These are phyloP conservation scores for Drosophila lacicola DNA, from an alignment of 2,888 invertebrate genomes.

Conservation along the genomic window DNA sequence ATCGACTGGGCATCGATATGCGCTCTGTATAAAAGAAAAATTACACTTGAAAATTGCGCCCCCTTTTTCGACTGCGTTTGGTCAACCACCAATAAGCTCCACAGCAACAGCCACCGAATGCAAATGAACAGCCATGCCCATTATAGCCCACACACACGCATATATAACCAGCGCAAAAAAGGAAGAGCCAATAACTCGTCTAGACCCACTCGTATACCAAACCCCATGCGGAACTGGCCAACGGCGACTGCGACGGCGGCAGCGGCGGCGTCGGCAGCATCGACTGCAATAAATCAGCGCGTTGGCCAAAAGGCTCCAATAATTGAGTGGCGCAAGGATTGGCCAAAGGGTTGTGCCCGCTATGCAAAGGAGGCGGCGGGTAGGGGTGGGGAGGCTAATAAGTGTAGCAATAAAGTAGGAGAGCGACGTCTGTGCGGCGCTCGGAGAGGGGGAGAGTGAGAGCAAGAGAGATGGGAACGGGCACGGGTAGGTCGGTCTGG, in stretches of 20 bases:
- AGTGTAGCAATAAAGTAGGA: conserved; percentile 68
- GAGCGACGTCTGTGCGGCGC: conserved; percentile 51
- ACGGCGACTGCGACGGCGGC: conserved; percentile 45
- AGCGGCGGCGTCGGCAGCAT: conserved; percentile 35
- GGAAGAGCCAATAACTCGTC: conserved; percentile 69
- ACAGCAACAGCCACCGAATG: conserved; percentile 49
- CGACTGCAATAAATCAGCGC: conserved; percentile 72
- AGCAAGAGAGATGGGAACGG: neutral
- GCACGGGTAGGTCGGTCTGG: conserved; percentile 55
- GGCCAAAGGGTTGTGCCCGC: conserved; percentile 30
- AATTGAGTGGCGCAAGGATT: conserved; percentile 67
- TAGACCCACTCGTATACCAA: conserved; percentile 29
- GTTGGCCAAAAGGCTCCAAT: conserved; percentile 66
- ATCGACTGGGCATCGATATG: conserved; percentile 53
- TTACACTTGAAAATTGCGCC: conserved; percentile 66
- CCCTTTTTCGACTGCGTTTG: conserved; percentile 34
- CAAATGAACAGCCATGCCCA: conserved; percentile 68
- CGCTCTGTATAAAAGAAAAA: conserved; percentile 38
- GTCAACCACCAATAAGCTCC: conserved; percentile 58
- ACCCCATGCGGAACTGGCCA: conserved; percentile 11
- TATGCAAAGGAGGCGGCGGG: conserved; percentile 6
- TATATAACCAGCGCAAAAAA: conserved; percentile 12
- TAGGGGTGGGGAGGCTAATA: conserved; percentile 43
- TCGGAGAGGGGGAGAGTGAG: neutral
- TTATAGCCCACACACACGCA: conserved; percentile 17